Percentiles rank a stretch among this genome's conserved stretches.
phyloP scores from a whole-genome alignment of 2,888 invertebrate species.

The Torymus auratus region DNA sequence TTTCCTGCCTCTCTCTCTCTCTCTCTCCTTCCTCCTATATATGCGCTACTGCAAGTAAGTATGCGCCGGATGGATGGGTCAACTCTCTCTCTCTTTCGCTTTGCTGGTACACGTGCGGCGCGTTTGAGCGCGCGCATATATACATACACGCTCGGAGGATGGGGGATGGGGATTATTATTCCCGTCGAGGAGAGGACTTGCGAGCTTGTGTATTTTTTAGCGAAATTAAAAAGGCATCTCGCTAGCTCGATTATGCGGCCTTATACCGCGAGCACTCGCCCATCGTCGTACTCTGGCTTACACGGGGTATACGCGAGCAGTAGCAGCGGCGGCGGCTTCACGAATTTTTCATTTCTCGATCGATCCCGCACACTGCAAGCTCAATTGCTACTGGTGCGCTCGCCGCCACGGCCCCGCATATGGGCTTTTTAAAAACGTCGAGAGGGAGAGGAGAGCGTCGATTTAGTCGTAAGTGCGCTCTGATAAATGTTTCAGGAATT shows the following conservation, averaged over 20 bases:
- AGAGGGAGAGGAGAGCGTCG: too few species aligned
- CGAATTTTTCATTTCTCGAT: constrained; percentile 21
- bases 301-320: not conserved
- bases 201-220: constrained; percentile 43
- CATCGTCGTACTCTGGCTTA: not conserved
- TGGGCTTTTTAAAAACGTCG: too few species aligned
- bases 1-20: not conserved
- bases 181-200: not conserved
- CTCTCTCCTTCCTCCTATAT: not conserved
- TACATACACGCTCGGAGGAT: too few species aligned
- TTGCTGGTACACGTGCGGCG: too few species aligned
- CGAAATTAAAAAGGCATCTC: constrained; percentile 52
- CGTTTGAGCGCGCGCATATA: too few species aligned
- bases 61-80: constrained; percentile 31
- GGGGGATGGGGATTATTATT: constrained; percentile 18
- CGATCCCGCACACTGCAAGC: too few species aligned
- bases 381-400: too few species aligned
- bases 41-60: constrained; percentile 1
- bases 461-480: too few species aligned
- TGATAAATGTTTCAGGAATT: too few species aligned
- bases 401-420: too few species aligned
- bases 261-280: not conserved
- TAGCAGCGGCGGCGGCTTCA: not conserved
- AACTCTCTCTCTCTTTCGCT: not conserved
- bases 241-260: constrained; percentile 6